Base-by-base conservation (phyloP, 1,140 invertebrate species). In the Lysiphlebus fabarum region DNA sequence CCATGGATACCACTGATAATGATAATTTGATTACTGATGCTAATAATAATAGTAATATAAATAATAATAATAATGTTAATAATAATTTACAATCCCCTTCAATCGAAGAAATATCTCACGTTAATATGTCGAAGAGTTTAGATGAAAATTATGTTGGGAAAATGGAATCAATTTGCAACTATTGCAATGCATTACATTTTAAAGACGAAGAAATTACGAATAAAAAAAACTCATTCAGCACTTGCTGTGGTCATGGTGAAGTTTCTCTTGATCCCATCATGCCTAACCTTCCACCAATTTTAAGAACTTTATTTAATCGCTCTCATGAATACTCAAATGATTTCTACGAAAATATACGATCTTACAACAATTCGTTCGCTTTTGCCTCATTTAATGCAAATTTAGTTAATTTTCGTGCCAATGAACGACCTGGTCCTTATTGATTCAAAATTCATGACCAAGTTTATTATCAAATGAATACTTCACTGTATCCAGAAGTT, bases 341-440 rank as follows among this genome's bases (percentile, higher is more conserved):
- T 49, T 57, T 42, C 11, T 17, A 40, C 33, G 14, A 57, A 41
- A 45, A 12, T 41, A 57, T 57, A 9, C 1, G 50, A 5, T 11
- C 7, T 8, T 57, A 49, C 49, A 57, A 57, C 26, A 49, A 17
- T 57, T 49, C 56, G 4, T 57, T 57, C 12, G 11, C 45, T 26
- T 57, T 57, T 33, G 56, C 56, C 1, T 57, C 56, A 6, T 57
- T 57, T 14, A 40, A 57, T 42, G 56, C 56, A 3, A 50, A 57
- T 57, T 57, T 57, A 6, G 38, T 57, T 8, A n/a, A 41, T 10
- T 40, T 57, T 37, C 11, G n/a, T 11, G 33, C 17, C 17, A 48
- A 48, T 9, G 6, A 2, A 33, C 6, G 47, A 6, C 12, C 17
- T 6, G 47, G 47, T 6, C 26, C 47, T 2, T 48, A 8, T 48